Conservation (phyloP, 2,888 invertebrate genomes). For the Caenorhabditis virilis region DNA sequence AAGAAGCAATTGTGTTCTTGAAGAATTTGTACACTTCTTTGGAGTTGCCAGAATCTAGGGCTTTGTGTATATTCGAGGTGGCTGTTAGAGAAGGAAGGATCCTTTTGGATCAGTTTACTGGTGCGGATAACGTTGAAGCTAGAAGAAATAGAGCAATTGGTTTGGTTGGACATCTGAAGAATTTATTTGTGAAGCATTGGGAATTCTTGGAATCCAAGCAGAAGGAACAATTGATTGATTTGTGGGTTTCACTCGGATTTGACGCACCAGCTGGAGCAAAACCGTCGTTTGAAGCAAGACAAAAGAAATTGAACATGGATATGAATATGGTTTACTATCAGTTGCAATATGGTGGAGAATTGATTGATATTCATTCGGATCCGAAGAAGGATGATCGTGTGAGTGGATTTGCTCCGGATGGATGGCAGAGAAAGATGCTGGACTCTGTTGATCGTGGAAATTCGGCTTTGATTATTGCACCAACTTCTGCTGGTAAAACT, state of each 20-base stretch:
- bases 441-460: conserved; percentile 69
- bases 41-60: conserved; percentile 64
- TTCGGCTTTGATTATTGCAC: conserved; percentile 70
- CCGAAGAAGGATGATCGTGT: conserved; percentile 66
- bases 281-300: conserved; percentile 47
- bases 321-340: conserved; percentile 62
- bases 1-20: conserved; percentile 51
- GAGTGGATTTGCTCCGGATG: conserved; percentile 69
- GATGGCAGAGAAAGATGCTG: conserved; percentile 69
- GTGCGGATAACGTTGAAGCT: conserved; percentile 28
- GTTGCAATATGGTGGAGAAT: conserved; percentile 61
- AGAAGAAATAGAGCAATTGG: conserved; percentile 55
- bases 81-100: conserved; percentile 45
- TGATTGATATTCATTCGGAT: conserved; percentile 65
- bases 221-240: conserved; percentile 57
- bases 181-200: conserved; percentile 60
- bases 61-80: conserved; percentile 60
- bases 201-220: conserved; percentile 58
- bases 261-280: conserved; percentile 52
- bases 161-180: conserved; percentile 60
- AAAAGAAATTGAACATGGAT: conserved; percentile 56
- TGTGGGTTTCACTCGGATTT: conserved; percentile 64
- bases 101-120: conserved; percentile 33
- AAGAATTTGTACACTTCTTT: conserved; percentile 56
- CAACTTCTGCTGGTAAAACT: conserved; percentile 70